phyloP scores from a whole-genome alignment of 2,113 vertebrate genomes.

The Campylomormyrus numenius region DNA sequence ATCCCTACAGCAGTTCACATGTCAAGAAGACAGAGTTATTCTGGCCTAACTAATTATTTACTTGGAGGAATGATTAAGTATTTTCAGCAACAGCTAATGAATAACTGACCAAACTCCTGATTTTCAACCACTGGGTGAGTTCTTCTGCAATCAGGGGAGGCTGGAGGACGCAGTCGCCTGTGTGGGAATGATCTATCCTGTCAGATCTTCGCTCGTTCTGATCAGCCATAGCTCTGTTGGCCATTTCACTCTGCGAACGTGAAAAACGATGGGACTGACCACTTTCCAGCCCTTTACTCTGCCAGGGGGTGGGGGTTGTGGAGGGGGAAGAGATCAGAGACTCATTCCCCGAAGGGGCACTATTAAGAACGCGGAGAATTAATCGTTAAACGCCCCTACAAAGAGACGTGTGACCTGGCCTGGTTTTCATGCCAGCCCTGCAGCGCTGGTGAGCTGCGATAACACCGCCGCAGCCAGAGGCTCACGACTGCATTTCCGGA shows the following conservation, averaged over 20 bases:
- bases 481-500: too few species aligned
- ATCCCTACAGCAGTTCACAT: neutral
- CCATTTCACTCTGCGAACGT: neutral
- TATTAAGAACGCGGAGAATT: neutral
- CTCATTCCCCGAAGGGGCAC: neutral
- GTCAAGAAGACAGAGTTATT: neutral
- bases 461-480: neutral
- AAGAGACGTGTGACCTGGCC: neutral
- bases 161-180: neutral
- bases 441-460: slow-evolving; percentile 1
- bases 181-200: neutral
- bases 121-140: neutral
- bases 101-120: neutral
- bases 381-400: neutral
- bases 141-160: neutral
- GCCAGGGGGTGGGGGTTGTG: neutral
- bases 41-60: neutral
- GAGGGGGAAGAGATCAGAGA: neutral
- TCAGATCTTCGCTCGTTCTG: neutral
- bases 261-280: neutral
- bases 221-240: neutral
- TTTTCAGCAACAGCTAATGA: neutral
- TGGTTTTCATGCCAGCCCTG: neutral
- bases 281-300: neutral
- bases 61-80: neutral